Evolutionary conservation across 2,113 vertebrate genomes (phyloP), one percentile per base, ranked within the genome.

Genomic region (Notechis scutatus): DNA sequence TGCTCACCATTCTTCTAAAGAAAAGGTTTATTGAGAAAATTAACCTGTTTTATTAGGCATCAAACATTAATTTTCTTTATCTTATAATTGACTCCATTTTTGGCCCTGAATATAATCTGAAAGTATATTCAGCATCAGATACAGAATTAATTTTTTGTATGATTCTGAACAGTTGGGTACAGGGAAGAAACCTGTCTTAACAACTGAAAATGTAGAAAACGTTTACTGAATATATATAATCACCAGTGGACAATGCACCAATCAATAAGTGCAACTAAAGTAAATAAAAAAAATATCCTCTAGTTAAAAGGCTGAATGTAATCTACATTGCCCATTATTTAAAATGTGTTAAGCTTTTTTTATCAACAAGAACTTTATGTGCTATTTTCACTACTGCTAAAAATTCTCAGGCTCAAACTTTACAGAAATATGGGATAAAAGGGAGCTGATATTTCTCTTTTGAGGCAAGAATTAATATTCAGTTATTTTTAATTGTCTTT

Each of bases 401-500:
- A 52, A 88, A 92, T 59, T 57, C 0, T 4, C 90, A 91, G 61
- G 85, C 81, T 47, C 54, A 92, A 74, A 26, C 57, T 74, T 88
- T 74, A 39, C 20, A 64, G 85, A 34, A 39, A 39, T 21, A 50
- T 69, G 1, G 20, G 11, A 8, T 34, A 50, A 50, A 87, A 59
- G 29, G 42, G 5, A 50, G 7, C 6, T 42, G 34, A 87, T 45
- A 50, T 52, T 64, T 92, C 15, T 34, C 11, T 55, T 92, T 92
- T 23, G 4, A 94, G 96, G 93, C 23, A 57, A 56, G 55, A 57
- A 94, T 42, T 81, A 39, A 95, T 85, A 96, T 97, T 96, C 94
- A 96, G 89, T 94, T 94, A 93, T 93, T 97, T 96, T 81, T 85
- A 88, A 92, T 96, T 96, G 96, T 96, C 95, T 93, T 96, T 95